Evolutionary conservation across 2,888 invertebrate genomes (phyloP), one percentile per base, ranked within the genome.

Genomic region (Erynnis tages): DNA sequence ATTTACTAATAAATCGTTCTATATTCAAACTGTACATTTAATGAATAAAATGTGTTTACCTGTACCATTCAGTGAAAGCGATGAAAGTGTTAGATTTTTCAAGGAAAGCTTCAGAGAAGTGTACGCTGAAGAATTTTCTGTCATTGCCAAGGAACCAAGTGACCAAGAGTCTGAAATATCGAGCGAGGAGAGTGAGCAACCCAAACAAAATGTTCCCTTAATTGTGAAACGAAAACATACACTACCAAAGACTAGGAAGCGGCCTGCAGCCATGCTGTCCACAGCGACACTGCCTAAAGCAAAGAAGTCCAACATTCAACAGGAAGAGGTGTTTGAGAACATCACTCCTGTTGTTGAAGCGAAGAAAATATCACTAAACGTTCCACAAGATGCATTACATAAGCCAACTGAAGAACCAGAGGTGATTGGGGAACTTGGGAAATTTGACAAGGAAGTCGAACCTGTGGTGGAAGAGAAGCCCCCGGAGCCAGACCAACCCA

Each of bases 21-120:
- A 98, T 72, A 93, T 92, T 0, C 93, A 95, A 91, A 93, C 94
- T 6, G 72, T 98, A 38, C 98, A 98, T 84, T 90, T 98, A 46
- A 98, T 98, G 98, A 98, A 98, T 75, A 95, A 95, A 82, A 97
- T 98, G 97, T 95, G 95, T 75, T 80, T 98, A 41, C 94, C 95
- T 11, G 92, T 94, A 34, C 98, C 98, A 0, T 98, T 98, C 82
- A 91, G 82, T 60, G 72, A 90, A 34, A 88, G 90, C 57, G 58
- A 66, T 17, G 72, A 76, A 58, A 73, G 81, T 8, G 11, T 76
- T 5, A 45, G 61, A 4, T 77, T 69, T 59, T 87, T 90, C 47
- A 82, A 82, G 66, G 76, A 85, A 53, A 76, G 61, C 17, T 88
- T 81, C 54, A 70, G 63, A 38, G 59, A 73, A n/a, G 70, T 69